Conservation (phyloP, 2,113 vertebrate species). For the Tragulus kanchil region DNA sequence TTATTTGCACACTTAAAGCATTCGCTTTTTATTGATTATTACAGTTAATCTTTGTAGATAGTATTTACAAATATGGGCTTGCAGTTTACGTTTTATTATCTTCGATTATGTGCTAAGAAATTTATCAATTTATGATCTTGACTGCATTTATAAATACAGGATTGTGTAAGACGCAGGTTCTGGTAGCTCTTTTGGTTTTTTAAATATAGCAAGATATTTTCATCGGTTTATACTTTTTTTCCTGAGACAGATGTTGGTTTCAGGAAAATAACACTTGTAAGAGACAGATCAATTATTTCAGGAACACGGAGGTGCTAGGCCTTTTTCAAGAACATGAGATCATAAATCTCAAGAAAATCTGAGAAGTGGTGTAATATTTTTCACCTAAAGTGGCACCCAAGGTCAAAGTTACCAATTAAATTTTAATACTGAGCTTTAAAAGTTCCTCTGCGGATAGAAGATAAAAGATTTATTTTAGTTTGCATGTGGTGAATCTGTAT, state of each 20-base stretch:
- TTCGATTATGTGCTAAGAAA: constrained; percentile 19
- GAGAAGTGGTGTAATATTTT: constrained; percentile 63
- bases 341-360: constrained; percentile 73
- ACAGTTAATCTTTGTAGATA: background rate
- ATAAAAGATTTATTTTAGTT: constrained; percentile 21
- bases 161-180: constrained; percentile 41
- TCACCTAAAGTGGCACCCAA: constrained; percentile 61
- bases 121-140: constrained; percentile 30
- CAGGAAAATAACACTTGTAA: constrained; percentile 76
- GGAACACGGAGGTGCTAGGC: constrained; percentile 59
- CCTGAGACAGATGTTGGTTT: constrained; percentile 77
- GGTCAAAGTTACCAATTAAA: constrained; percentile 77
- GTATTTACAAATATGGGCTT: constrained; percentile 27
- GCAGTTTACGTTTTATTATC: constrained; percentile 38
- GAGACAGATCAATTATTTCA: constrained; percentile 81
- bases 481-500: background rate
- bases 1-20: background rate
- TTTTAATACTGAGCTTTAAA: constrained; percentile 70
- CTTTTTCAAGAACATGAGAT: constrained; percentile 75
- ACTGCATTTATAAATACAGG: constrained; percentile 54
- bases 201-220: constrained; percentile 71
- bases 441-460: background rate
- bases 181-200: constrained; percentile 68
- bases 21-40: background rate
- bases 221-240: constrained; percentile 68